These are phyloP conservation scores for Yasuhikotakia modesta DNA, from an alignment of 2,797 vertebrate genomes.

Conservation along the genomic window DNA sequence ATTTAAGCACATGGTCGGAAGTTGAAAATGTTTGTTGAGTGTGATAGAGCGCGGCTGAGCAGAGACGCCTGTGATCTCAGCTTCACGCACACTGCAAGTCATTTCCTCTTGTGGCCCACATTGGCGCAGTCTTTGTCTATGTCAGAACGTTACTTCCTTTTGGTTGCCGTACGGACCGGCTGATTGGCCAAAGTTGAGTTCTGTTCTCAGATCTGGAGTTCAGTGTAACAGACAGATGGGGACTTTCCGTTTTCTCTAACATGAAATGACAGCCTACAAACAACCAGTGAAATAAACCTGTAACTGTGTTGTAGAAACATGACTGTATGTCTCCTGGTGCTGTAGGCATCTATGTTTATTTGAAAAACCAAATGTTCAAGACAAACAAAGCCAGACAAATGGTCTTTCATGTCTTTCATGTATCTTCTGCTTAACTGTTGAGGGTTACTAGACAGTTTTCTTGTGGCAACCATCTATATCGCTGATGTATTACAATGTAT, in stretches of 20 bases:
- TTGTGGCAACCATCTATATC: neutral
- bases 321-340: neutral
- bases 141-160: slow-evolving; percentile 72
- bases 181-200: slow-evolving; percentile 42
- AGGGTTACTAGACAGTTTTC: neutral
- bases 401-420: no score
- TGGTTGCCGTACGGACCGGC: slow-evolving; percentile 60
- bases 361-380: neutral
- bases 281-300: neutral
- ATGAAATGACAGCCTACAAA: neutral
- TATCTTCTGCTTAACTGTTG: no score
- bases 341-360: neutral
- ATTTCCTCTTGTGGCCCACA: slow-evolving; percentile 64
- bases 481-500: neutral
- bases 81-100: slow-evolving; percentile 51
- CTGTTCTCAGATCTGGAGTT: slow-evolving; percentile 24
- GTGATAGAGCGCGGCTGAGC: slow-evolving; percentile 5
- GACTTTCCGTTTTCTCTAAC: slow-evolving; percentile 54
- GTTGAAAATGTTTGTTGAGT: slow-evolving; percentile 11
- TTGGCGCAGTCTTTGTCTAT: slow-evolving; percentile 38
- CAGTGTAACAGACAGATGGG: slow-evolving; percentile 35
- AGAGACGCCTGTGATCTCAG: slow-evolving; percentile 29
- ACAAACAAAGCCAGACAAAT: neutral
- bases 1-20: slow-evolving; percentile 10
- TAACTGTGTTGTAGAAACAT: neutral